Percentiles rank a stretch among this genome's conserved stretches.
These are phyloP conservation scores for Solenopsis fugax DNA, from an alignment of 1,140 invertebrate genomes.

Conservation along the genomic window DNA sequence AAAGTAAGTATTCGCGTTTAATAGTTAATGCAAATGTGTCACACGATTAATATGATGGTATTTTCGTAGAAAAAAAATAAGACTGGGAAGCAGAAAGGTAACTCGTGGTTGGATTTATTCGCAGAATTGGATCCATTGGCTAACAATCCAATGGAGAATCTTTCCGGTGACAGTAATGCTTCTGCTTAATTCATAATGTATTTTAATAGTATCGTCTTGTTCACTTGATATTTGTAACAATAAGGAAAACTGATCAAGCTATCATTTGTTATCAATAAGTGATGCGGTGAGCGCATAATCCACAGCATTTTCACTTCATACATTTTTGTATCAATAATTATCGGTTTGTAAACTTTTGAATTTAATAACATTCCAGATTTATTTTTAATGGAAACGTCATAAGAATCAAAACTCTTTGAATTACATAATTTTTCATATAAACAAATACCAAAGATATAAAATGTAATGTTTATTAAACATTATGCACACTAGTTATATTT, in stretches of 20 bases:
- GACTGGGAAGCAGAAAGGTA: slow-evolving; percentile 80
- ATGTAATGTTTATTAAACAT: slow-evolving; percentile 67
- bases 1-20: slow-evolving; percentile 60
- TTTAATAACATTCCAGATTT: slow-evolving; percentile 67
- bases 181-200: slow-evolving; percentile 78
- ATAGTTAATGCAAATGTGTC: background rate
- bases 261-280: slow-evolving; percentile 59
- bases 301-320: slow-evolving; percentile 21
- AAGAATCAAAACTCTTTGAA: slow-evolving; percentile 70
- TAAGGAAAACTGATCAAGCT: slow-evolving; percentile 34
- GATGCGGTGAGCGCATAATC: slow-evolving; percentile 32
- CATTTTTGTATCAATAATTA: slow-evolving; percentile 53
- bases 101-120: slow-evolving; percentile 95
- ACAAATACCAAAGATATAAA: slow-evolving; percentile 72
- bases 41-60: slow-evolving; percentile 1
- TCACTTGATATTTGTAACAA: slow-evolving; percentile 63
- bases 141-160: slow-evolving; percentile 87
- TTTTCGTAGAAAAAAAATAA: slow-evolving; percentile 79
- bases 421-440: slow-evolving; percentile 64
- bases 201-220: slow-evolving; percentile 43
- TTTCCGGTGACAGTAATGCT: slow-evolving; percentile 81
- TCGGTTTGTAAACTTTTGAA: slow-evolving; percentile 41
- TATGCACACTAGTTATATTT: slow-evolving; percentile 66
- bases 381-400: slow-evolving; percentile 47
- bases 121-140: slow-evolving; percentile 97